Conservation (phyloP, 2,113 vertebrate genomes). For the Noturus placidus region DNA sequence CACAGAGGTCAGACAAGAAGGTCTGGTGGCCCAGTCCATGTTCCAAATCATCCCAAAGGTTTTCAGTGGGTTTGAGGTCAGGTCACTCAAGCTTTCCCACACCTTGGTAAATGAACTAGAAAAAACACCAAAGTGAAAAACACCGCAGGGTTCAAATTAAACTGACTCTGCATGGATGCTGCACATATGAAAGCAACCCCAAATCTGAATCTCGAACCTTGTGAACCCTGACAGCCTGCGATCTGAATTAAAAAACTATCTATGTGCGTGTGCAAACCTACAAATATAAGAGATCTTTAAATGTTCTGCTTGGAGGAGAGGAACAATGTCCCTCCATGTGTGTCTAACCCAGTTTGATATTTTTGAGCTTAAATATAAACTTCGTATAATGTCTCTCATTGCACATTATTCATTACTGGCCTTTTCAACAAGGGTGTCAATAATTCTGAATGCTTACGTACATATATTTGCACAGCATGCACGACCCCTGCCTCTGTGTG, state of each 20-base stretch:
- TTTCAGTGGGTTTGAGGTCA: neutral
- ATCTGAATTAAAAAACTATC: too few relatives aligned
- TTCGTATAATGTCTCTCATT: neutral
- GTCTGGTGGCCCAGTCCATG: neutral
- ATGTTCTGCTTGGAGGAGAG: neutral
- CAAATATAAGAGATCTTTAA: neutral
- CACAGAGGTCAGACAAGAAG: neutral
- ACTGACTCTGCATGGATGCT: too few relatives aligned
- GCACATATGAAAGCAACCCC: too few relatives aligned
- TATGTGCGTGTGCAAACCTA: too few relatives aligned
- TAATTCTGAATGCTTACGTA: neutral
- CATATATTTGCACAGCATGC: too few relatives aligned
- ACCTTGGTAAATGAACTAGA: neutral
- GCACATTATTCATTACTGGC: neutral
- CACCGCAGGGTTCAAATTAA: too few relatives aligned
- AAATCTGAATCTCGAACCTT: too few relatives aligned
- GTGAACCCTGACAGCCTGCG: too few relatives aligned
- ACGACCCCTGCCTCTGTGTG: neutral
- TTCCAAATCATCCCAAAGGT: neutral
- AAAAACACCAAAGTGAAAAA: neutral
- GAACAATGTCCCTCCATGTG: neutral
- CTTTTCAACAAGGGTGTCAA: neutral
- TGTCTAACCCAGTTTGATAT: neutral
- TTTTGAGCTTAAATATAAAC: neutral
- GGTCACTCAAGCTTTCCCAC: neutral